phyloP scores from a whole-genome alignment of 2,888 invertebrate species.

The Orthosia cruda region DNA sequence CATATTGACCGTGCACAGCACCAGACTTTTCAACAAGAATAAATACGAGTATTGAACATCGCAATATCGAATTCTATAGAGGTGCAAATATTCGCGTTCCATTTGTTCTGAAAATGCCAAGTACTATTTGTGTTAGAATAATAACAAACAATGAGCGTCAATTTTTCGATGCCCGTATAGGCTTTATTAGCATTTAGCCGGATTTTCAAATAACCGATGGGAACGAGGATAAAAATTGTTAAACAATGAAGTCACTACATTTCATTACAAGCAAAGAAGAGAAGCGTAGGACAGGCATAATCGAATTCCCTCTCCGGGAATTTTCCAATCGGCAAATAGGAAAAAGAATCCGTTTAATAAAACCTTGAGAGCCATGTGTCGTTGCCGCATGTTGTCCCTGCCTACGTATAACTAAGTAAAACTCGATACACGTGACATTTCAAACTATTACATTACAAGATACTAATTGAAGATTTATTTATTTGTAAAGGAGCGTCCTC shows the following conservation, averaged over 20 bases:
- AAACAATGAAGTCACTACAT: conserved; percentile 47
- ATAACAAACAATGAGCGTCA: conserved; percentile 51
- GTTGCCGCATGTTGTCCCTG: conserved; percentile 59
- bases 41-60: conserved; percentile 36
- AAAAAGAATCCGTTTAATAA: conserved; percentile 81
- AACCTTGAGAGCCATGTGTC: conserved; percentile 70
- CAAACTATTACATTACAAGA: conserved; percentile 40
- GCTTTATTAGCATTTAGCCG: conserved; percentile 30
- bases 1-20: conserved; percentile 11
- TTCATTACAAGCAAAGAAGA: conserved; percentile 76
- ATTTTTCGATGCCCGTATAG: conserved; percentile 26
- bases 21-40: conserved; percentile 28
- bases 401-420: conserved; percentile 54
- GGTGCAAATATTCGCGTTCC: conserved; percentile 47
- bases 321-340: conserved; percentile 82
- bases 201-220: background rate
- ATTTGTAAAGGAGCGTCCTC: no score
- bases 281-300: conserved; percentile 79
- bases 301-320: conserved; percentile 81
- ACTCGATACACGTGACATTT: conserved; percentile 63
- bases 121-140: conserved; percentile 32
- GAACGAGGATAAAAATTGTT: conserved; percentile 11
- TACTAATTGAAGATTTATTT: conserved; percentile 50
- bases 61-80: conserved; percentile 48
- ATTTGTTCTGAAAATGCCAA: conserved; percentile 39